A percentile compares a stretch with the other conserved stretches of the same genome.
phyloP scores from a whole-genome alignment of 2,113 vertebrate genomes.

The Neolamprologus longior region DNA sequence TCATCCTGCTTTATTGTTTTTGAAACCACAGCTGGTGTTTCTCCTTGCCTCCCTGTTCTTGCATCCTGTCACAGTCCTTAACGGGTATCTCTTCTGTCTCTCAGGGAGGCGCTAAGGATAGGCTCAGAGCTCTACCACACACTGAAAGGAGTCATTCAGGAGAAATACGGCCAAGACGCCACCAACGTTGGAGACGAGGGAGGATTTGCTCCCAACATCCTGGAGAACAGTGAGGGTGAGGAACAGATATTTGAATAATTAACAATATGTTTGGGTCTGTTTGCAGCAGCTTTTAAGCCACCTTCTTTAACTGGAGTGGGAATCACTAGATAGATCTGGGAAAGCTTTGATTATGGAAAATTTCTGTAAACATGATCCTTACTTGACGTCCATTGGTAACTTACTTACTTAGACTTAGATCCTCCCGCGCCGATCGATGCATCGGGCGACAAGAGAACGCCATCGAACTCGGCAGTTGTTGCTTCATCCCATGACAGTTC shows the following conservation, averaged over 20 bases:
- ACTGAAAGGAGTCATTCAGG: conserved; percentile 89
- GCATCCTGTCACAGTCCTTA: fast-evolving
- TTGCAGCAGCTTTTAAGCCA: not conserved
- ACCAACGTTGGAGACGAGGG: conserved; percentile 93
- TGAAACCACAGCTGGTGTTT: not conserved
- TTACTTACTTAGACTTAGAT: too few relatives aligned
- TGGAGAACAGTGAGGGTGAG: conserved; percentile 92
- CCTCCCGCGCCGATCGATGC: too few relatives aligned
- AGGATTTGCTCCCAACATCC: conserved; percentile 91
- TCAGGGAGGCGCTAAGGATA: conserved; percentile 85
- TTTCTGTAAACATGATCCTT: not conserved
- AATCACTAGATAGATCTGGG: not conserved
- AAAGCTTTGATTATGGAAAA: not conserved
- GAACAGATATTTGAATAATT: not conserved
- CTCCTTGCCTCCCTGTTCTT: not conserved
- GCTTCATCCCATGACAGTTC: too few relatives aligned
- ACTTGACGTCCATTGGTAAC: not conserved
- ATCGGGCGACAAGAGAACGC: too few relatives aligned
- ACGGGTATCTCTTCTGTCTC: not conserved
- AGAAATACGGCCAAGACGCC: conserved; percentile 92
- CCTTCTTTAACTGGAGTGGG: not conserved
- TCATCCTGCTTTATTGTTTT: not conserved
- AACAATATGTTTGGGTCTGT: not conserved
- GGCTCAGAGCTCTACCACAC: conserved; percentile 95
- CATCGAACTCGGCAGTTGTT: too few relatives aligned